These are phyloP conservation scores for Empidonax traillii DNA, from an alignment of 2,113 vertebrate species.

Conservation along the genomic window DNA sequence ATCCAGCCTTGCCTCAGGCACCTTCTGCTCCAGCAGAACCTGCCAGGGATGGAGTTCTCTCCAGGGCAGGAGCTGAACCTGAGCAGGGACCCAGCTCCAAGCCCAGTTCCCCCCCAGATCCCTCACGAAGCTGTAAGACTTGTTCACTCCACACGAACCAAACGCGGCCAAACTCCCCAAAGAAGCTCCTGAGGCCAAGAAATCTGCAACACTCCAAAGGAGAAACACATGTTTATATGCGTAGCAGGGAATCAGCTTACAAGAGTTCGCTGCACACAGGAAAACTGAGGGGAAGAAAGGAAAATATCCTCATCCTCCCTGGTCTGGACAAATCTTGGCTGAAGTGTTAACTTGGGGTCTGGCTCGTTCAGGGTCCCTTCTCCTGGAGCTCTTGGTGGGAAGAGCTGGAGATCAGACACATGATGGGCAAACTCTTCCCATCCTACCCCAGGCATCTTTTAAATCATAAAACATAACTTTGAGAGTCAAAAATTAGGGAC, in stretches of 20 bases:
- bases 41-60: background rate
- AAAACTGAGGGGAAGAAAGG: background rate
- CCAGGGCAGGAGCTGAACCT: background rate
- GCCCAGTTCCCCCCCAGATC: background rate
- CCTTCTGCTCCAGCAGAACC: background rate
- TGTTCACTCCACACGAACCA: background rate
- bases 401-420: rapidly evolving
- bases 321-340: background rate
- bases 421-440: background rate
- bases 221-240: background rate
- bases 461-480: background rate
- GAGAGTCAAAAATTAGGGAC: rapidly evolving
- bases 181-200: slow-evolving; percentile 10
- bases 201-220: background rate
- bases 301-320: background rate
- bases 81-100: background rate
- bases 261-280: background rate
- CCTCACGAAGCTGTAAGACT: background rate
- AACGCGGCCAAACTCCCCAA: background rate
- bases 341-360: background rate
- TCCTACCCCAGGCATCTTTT: background rate
- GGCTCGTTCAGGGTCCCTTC: rapidly evolving
- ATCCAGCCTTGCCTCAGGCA: background rate
- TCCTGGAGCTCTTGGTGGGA: background rate
- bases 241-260: background rate